A percentile compares a stretch with the other conserved stretches of the same genome.
Conservation (phyloP, 2,888 invertebrate genomes). For the Cryptophagus acutangulus region DNA sequence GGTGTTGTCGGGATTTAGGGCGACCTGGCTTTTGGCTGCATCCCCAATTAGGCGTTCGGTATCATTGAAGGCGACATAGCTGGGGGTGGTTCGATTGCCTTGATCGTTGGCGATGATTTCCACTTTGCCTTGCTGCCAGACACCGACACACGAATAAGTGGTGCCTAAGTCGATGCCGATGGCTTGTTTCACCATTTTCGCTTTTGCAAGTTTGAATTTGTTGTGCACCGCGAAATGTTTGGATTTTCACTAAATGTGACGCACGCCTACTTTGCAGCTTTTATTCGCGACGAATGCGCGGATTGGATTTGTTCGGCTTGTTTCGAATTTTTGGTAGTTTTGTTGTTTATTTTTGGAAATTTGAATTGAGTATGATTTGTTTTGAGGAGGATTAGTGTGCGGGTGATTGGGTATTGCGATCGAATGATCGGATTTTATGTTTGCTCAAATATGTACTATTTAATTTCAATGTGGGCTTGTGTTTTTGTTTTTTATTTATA, state of each 20-base stretch:
- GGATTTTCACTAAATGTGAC: constrained; percentile 18
- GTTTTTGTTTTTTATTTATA: no score
- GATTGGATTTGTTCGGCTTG: constrained; percentile 12
- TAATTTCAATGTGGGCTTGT: no score
- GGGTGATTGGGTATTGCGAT: no score
- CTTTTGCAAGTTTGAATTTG: no score
- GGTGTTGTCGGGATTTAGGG: constrained; percentile 68
- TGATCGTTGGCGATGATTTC: constrained; percentile 87
- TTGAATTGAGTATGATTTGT: no score
- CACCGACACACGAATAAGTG: constrained; percentile 79
- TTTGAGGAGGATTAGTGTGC: no score
- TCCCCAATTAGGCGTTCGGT: constrained; percentile 80
- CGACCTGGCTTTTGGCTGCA: constrained; percentile 81
- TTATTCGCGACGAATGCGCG: neutral
- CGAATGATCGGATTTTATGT: no score
- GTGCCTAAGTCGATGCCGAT: constrained; percentile 67
- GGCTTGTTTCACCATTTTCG: constrained; percentile 32
- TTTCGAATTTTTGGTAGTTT: no score
- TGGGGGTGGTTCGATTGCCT: constrained; percentile 82
- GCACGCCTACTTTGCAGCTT: constrained; percentile 19
- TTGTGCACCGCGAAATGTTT: constrained; percentile 10
- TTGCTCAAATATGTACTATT: no score
- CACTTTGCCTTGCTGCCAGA: constrained; percentile 76
- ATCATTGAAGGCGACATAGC: constrained; percentile 83
- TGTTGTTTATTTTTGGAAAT: no score